These are phyloP conservation scores for Gymnobelideus leadbeateri DNA, from an alignment of 2,113 vertebrate species.

Conservation along the genomic window DNA sequence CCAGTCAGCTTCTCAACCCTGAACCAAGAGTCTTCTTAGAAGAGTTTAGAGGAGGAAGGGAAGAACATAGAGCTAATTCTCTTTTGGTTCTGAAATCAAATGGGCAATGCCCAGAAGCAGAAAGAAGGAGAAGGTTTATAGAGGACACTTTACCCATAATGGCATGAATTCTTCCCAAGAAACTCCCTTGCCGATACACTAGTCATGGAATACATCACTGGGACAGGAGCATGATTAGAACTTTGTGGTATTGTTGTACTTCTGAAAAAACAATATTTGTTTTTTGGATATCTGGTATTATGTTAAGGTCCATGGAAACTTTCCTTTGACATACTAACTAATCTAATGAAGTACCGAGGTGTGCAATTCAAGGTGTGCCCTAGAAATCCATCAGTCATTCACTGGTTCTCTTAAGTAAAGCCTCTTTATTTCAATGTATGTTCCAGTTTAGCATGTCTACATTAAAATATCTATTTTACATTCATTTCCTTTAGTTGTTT, in stretches of 20 bases:
- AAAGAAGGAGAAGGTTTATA: neutral
- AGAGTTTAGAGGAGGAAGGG: neutral
- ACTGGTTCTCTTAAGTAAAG: neutral
- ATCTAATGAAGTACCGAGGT: neutral
- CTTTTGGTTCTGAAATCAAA: neutral
- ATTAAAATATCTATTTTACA: neutral
- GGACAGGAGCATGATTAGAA: neutral
- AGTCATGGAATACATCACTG: neutral
- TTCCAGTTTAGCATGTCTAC: neutral
- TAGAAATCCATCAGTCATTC: neutral
- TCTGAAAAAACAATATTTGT: neutral
- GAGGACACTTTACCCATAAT: neutral
- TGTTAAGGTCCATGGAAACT: neutral
- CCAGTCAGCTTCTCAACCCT: neutral
- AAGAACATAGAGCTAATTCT: neutral
- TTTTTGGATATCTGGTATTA: neutral
- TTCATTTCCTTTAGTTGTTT: constrained; percentile 11
- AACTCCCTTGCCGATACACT: neutral
- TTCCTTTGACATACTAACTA: neutral
- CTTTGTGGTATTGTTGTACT: neutral
- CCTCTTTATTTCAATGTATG: neutral
- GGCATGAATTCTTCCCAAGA: neutral
- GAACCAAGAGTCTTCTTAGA: neutral
- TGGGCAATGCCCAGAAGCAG: neutral
- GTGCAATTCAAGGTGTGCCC: neutral